Conservation (phyloP, 2,888 invertebrate species). For the Drosophila algonquin region DNA sequence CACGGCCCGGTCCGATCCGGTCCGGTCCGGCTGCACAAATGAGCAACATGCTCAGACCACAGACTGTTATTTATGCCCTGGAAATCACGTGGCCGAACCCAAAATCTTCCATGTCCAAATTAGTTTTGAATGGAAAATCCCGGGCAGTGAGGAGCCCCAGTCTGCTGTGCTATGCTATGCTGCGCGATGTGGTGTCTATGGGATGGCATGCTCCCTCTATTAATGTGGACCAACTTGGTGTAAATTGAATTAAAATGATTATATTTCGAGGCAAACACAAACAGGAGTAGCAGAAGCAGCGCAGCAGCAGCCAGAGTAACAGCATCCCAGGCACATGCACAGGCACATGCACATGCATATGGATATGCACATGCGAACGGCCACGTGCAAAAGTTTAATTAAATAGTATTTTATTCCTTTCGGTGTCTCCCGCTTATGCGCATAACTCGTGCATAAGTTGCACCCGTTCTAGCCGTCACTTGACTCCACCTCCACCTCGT, state of each 20-base stretch:
- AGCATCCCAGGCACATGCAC: not conserved
- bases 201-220: conserved; percentile 23
- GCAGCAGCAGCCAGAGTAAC: conserved; percentile 1
- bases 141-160: not conserved
- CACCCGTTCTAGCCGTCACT: conserved; percentile 10
- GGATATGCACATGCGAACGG: conserved; percentile 4
- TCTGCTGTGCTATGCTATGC: not conserved
- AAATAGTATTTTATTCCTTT: conserved; percentile 72
- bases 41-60: conserved; percentile 65
- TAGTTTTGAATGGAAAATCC: conserved; percentile 45
- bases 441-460: conserved; percentile 76
- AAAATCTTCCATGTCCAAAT: conserved; percentile 46
- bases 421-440: conserved; percentile 58
- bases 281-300: not conserved
- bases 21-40: conserved; percentile 50
- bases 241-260: conserved; percentile 76
- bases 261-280: conserved; percentile 42
- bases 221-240: conserved; percentile 39
- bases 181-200: no score
- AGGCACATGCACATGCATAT: conserved; percentile 17
- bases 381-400: conserved; percentile 77
- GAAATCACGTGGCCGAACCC: conserved; percentile 45
- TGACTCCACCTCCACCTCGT: conserved; percentile 21
- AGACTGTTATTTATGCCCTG: conserved; percentile 68
- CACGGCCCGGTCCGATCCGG: not conserved